Conservation (phyloP, 2,797 vertebrate species). For the Margarornis squamiger region DNA sequence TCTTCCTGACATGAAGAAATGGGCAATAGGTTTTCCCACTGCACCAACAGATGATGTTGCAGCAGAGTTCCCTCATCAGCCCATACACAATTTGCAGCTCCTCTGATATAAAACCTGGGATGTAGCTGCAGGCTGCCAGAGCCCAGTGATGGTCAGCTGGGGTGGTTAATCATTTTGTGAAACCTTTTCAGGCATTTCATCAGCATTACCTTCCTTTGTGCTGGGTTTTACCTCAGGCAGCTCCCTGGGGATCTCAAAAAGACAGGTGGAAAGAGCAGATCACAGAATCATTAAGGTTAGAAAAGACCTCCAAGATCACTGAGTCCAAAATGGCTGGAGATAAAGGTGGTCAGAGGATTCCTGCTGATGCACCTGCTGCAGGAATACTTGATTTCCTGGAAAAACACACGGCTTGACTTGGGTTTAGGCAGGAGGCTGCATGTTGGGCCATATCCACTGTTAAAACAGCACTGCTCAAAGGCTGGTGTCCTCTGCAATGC, state of each 20-base stretch:
- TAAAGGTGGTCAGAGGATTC: background rate
- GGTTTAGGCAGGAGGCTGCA: background rate
- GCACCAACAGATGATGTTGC: background rate
- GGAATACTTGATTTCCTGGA: background rate
- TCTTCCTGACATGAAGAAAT: rapidly evolving
- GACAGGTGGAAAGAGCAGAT: background rate
- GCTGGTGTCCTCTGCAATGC: background rate
- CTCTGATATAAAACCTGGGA: background rate
- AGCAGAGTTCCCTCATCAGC: background rate
- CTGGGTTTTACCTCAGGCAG: background rate
- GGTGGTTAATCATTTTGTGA: background rate
- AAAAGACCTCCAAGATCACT: background rate
- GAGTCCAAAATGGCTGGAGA: background rate
- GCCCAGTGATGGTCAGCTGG: background rate
- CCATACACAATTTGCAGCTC: background rate
- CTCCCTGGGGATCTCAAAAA: background rate
- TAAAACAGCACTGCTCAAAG: background rate
- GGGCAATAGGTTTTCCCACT: background rate
- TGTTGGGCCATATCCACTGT: background rate
- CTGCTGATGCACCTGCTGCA: background rate
- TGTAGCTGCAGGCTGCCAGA: background rate
- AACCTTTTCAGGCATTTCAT: background rate
- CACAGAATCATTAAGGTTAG: background rate
- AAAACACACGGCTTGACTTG: background rate
- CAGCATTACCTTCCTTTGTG: background rate